Evolutionary conservation across 2,797 vertebrate genomes (phyloP), one percentile per base, ranked within the genome.

Genomic region (Perodicticus potto): DNA sequence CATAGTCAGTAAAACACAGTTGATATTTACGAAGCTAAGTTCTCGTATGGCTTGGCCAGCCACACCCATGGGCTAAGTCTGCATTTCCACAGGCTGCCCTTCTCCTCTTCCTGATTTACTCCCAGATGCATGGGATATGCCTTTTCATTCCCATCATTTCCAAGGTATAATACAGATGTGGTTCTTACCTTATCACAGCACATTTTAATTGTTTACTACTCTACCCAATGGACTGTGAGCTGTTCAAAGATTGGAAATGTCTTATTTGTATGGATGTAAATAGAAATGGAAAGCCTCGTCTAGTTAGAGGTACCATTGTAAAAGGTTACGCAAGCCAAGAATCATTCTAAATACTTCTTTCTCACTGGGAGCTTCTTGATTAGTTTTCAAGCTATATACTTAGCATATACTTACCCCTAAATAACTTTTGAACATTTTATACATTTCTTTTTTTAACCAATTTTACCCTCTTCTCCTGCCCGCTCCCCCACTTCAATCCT

Each of bases 151-250:
- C 37, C n/a, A 19, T 63, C 57, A 69, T 86, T 86, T 89, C 78
- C 55, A 93, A 80, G n/a, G 23, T n/a, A 89, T 20, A 32, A 76
- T 27, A 19, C 23, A 89, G 61, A 81, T 63, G 53, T 27, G 80
- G 37, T 91, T 89, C 74, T 86, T 84, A 83, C 61, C 74, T 86
- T 84, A 83, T 40, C 65, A 67, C 59, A 73, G 59, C 8, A 63
- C 84, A 93, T 90, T 78, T 92, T 74, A 92, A 70, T 92, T 93
- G n/a, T 94, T 96, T 93, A 72, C 37, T 76, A 67, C 13, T 92
- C 90, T 93, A 70, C 32, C 84, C 53, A 91, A 3, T 40, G 76
- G 23, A 72, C 67, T 76, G 16, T n/a, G 55, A 92, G 65, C 85
- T 88, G 29, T 67, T 91, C 73, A 69, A 93, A 32, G n/a, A 83